A percentile compares a stretch with the other conserved stretches of the same genome.
Conservation (phyloP, 2,797 vertebrate genomes). For the Leptatherina wallacei region DNA sequence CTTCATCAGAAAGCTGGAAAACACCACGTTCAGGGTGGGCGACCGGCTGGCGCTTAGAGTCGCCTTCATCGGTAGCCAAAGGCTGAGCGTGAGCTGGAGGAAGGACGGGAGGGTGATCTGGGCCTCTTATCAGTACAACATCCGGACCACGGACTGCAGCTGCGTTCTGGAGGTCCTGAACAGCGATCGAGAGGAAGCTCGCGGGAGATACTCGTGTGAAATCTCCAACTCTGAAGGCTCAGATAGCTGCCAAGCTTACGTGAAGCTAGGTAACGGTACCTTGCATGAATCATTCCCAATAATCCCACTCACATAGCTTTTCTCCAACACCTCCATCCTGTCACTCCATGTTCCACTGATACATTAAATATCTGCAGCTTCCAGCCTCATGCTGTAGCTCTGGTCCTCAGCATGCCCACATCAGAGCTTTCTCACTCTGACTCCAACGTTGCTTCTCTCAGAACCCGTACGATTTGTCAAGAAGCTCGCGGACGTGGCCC, state of each 20-base stretch:
- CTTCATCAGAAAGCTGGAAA: slow-evolving; percentile 90
- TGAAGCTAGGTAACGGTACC: slow-evolving; percentile 57
- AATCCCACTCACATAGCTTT: slow-evolving; percentile 19
- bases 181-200: slow-evolving; percentile 82
- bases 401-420: slow-evolving; percentile 2
- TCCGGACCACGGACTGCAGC: slow-evolving; percentile 88
- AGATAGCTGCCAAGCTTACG: slow-evolving; percentile 65
- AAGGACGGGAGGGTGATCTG: slow-evolving; percentile 85
- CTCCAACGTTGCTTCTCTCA: slow-evolving; percentile 63
- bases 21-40: slow-evolving; percentile 86
- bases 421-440: slow-evolving; percentile 8
- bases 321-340: neutral
- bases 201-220: slow-evolving; percentile 88
- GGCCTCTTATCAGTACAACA: slow-evolving; percentile 87
- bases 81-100: slow-evolving; percentile 88
- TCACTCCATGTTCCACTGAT: slow-evolving; percentile 2
- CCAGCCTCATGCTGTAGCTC: neutral
- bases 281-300: slow-evolving; percentile 21
- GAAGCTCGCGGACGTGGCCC: slow-evolving; percentile 83
- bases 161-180: slow-evolving; percentile 80
- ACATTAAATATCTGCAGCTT: slow-evolving; percentile 2
- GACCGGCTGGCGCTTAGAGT: slow-evolving; percentile 86
- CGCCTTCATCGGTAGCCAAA: slow-evolving; percentile 85
- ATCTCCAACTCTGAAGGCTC: slow-evolving; percentile 85
- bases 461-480: slow-evolving; percentile 85